Percentiles rank a stretch among this genome's conserved stretches.
These are phyloP conservation scores for Agelas oroides DNA, from an alignment of 37 sponge, comb jelly and placozoan genomes.

Conservation along the genomic window DNA sequence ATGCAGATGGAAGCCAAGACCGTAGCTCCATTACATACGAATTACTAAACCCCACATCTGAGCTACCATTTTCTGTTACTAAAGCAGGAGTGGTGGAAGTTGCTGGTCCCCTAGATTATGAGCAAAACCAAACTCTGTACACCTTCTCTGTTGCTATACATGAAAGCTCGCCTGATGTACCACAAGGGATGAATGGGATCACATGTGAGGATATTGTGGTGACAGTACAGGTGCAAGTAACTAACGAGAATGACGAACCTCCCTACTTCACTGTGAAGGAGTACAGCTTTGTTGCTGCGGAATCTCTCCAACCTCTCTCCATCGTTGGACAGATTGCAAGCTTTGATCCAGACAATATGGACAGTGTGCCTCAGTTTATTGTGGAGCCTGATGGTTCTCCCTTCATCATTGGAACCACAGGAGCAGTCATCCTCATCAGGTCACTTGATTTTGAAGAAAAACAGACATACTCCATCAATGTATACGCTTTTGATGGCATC, in stretches of 20 bases:
- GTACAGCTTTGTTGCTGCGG: conserved; percentile 27
- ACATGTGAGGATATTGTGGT: conserved; percentile 17
- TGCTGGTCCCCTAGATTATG: conserved; percentile 40
- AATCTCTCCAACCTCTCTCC: conserved; percentile 13
- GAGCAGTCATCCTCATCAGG: conserved; percentile 34
- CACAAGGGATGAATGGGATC: neutral
- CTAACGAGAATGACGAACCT: conserved; percentile 60
- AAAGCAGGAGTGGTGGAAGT: conserved; percentile 40
- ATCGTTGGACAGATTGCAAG: conserved; percentile 24
- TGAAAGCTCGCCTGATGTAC: conserved; percentile 10
- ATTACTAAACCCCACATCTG: neutral
- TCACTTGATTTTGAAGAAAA: conserved; percentile 52
- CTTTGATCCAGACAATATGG: conserved; percentile 18
- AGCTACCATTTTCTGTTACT: conserved; percentile 41
- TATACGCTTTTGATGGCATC: conserved; percentile 62
- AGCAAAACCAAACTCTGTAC: conserved; percentile 11
- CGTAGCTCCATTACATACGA: neutral
- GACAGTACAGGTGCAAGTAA: conserved; percentile 29
- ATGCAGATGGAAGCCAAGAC: conserved; percentile 53
- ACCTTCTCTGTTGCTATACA: conserved; percentile 3
- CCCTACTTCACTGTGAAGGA: conserved; percentile 34
- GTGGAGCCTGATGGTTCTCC: conserved; percentile 13
- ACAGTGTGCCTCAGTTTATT: neutral
- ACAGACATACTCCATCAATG: conserved; percentile 11
- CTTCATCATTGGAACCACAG: conserved; percentile 31